Percentiles rank a stretch among this genome's conserved stretches.
These are phyloP conservation scores for Glyphotaelius pellucidus DNA, from an alignment of 2,888 invertebrate species.

Conservation along the genomic window DNA sequence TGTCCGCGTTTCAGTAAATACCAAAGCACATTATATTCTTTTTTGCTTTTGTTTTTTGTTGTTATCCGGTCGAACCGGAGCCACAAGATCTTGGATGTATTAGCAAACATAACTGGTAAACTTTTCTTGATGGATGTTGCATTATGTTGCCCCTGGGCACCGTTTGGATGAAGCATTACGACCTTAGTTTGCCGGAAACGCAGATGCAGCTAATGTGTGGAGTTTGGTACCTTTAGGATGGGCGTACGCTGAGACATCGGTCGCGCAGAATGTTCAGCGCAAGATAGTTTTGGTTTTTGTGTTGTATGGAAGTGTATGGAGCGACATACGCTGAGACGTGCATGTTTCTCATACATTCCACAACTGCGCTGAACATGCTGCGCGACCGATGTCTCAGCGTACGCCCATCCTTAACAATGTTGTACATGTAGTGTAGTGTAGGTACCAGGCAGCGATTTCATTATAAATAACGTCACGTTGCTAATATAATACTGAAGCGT, in stretches of 20 bases:
- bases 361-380: too few species aligned
- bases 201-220: slow-evolving; percentile 8
- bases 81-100: neutral
- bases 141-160: slow-evolving; percentile 24
- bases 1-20: neutral
- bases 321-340: too few species aligned
- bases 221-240: neutral
- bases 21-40: neutral
- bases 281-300: too few species aligned
- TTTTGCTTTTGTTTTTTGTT: neutral
- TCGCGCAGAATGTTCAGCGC: too few species aligned
- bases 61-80: neutral
- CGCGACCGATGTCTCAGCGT: too few species aligned
- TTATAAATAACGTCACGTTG: neutral
- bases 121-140: slow-evolving; percentile 31
- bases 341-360: too few species aligned
- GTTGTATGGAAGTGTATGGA: too few species aligned
- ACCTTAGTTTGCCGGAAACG: slow-evolving; percentile 14
- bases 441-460: neutral
- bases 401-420: too few species aligned
- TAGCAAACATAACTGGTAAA: neutral
- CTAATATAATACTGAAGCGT: neutral
- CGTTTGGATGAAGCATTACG: slow-evolving; percentile 20
- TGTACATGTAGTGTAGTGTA: neutral
- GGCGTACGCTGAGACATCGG: too few species aligned